A percentile compares a stretch with the other conserved stretches of the same genome.
These are phyloP conservation scores for Luperina testacea DNA, from an alignment of 2,888 invertebrate species.

Conservation along the genomic window DNA sequence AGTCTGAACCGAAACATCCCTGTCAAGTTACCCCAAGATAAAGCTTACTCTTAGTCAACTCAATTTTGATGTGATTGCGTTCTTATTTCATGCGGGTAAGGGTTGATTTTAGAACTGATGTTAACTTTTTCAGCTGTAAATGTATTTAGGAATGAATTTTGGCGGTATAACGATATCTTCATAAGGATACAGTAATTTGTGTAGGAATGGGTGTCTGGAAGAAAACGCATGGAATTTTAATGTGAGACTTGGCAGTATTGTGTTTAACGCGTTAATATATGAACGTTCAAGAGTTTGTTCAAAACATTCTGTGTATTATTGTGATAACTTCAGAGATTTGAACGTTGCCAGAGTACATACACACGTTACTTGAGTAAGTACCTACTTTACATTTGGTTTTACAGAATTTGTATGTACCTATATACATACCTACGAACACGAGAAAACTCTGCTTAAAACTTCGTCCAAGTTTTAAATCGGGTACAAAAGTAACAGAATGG, in stretches of 20 bases:
- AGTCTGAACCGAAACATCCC: conserved; percentile 45
- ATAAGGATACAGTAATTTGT: conserved; percentile 73
- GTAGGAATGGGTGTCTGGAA: conserved; percentile 68
- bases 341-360: conserved; percentile 11
- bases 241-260: conserved; percentile 53
- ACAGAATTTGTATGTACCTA: neutral
- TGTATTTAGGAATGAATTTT: conserved; percentile 56
- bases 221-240: conserved; percentile 74
- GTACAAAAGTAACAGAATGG: conserved; percentile 38
- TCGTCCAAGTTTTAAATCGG: conserved; percentile 31
- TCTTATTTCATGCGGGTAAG: conserved; percentile 32
- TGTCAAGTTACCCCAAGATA: conserved; percentile 37
- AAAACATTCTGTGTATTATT: conserved; percentile 30
- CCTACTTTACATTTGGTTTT: conserved; percentile 13
- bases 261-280: conserved; percentile 50
- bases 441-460: conserved; percentile 29
- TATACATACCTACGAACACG: neutral
- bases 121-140: conserved; percentile 32
- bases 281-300: conserved; percentile 35
- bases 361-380: too few relatives aligned
- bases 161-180: conserved; percentile 58
- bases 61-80: neutral
- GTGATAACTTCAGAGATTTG: conserved; percentile 44
- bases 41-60: conserved; percentile 9
- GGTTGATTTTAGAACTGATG: conserved; percentile 33